phyloP scores from a whole-genome alignment of 2,797 vertebrate species.

The Esox masquinongy region DNA sequence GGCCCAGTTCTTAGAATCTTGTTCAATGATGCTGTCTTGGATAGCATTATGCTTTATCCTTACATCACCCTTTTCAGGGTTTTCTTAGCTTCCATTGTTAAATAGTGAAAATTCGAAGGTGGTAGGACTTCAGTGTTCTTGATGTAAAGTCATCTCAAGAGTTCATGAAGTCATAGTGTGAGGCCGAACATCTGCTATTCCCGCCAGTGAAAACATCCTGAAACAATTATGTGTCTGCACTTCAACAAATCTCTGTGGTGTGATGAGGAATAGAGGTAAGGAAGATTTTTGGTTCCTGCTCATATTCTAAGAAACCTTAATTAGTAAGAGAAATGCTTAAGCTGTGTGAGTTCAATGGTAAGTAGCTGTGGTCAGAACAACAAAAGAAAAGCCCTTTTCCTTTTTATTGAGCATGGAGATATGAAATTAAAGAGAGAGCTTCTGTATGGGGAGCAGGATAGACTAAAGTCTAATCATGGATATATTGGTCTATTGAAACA shows the following conservation, averaged over 20 bases:
- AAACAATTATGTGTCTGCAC: slow-evolving; percentile 9
- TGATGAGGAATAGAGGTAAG: not conserved
- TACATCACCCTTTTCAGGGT: not conserved
- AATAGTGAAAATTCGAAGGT: not conserved
- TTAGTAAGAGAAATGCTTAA: not conserved
- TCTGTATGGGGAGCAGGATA: not conserved
- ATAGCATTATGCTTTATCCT: not conserved
- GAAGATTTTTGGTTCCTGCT: slow-evolving; percentile 1
- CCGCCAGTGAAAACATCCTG: slow-evolving; percentile 13
- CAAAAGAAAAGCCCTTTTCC: not conserved
- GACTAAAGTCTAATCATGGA: not conserved
- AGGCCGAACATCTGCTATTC: slow-evolving; percentile 6
- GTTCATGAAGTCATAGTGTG: not conserved
- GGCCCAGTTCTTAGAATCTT: slow-evolving; percentile 4
- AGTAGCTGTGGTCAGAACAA: not conserved
- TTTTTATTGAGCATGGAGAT: not conserved
- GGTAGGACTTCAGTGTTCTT: not conserved
- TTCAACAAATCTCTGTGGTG: slow-evolving; percentile 1
- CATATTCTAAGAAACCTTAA: not conserved
- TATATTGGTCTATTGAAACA: not conserved
- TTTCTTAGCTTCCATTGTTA: not conserved
- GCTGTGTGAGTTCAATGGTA: not conserved
- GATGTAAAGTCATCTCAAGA: not conserved
- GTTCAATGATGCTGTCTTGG: not conserved
- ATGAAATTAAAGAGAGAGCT: not conserved